Evolutionary conservation across 2,113 vertebrate species (phyloP).

Genomic region (Baryphthengus martii): DNA sequence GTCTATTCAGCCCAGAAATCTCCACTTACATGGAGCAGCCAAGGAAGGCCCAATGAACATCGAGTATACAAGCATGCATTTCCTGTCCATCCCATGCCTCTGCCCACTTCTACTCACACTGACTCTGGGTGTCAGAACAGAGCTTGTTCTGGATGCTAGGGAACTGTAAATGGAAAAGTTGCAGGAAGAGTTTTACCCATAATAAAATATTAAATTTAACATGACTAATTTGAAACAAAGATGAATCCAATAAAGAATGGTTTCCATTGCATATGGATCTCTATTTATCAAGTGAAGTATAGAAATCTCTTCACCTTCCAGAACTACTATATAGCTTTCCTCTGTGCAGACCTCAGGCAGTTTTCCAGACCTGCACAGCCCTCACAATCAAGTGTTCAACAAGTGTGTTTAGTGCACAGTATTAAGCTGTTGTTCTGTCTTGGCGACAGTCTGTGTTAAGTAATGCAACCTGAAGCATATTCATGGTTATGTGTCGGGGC

Average conservation of each 20-base stretch:
- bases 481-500: background rate
- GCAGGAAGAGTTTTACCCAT: conserved; percentile 19
- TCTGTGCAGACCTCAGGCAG: background rate
- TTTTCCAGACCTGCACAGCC: background rate
- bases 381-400: background rate
- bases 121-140: conserved; percentile 49
- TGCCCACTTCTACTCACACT: conserved; percentile 35
- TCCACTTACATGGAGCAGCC: conserved; percentile 33
- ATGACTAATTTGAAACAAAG: background rate
- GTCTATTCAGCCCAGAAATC: conserved; percentile 53
- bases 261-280: background rate
- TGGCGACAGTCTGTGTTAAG: background rate
- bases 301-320: background rate
- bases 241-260: background rate
- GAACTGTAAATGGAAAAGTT: conserved; percentile 41
- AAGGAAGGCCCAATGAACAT: conserved; percentile 48
- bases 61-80: conserved; percentile 57
- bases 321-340: background rate
- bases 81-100: conserved; percentile 59
- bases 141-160: conserved; percentile 35
- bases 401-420: background rate
- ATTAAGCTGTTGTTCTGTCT: background rate
- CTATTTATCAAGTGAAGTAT: background rate
- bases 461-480: background rate
- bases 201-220: background rate